Percentiles rank a stretch among this genome's conserved stretches.
Conservation (phyloP, 2,888 invertebrate species). For the Tipula vernalis region DNA sequence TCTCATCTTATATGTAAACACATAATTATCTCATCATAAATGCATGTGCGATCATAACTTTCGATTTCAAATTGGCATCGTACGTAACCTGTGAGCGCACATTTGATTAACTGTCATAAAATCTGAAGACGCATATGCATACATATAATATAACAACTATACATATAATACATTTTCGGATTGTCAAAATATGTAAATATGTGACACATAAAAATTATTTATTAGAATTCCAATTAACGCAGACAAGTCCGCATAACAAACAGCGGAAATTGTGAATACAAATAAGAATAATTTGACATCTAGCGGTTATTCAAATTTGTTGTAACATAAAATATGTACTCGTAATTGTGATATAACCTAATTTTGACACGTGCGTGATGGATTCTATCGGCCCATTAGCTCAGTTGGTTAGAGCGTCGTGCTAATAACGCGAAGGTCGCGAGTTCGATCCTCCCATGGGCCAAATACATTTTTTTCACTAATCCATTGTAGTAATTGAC, state of each 20-base stretch:
- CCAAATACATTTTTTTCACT: constrained; percentile 11
- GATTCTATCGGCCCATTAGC: constrained; percentile 14
- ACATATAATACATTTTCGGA: not conserved
- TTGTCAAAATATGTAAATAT: not conserved
- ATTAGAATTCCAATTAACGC: not conserved
- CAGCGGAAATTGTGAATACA: not conserved
- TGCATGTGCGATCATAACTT: not conserved
- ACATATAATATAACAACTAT: not conserved
- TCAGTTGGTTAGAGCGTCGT: constrained; percentile 16
- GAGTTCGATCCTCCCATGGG: constrained; percentile 19
- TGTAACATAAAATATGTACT: not conserved
- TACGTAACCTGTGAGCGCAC: not conserved
- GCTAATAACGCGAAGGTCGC: constrained; percentile 18
- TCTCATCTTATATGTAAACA: not conserved
- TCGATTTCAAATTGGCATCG: not conserved
- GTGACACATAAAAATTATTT: not conserved
- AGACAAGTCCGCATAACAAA: not conserved
- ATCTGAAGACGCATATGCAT: not conserved
- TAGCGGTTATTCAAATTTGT: not conserved
- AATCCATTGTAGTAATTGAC: not conserved
- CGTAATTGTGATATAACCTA: not conserved
- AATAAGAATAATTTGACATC: not conserved
- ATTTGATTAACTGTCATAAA: not conserved
- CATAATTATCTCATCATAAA: no score
- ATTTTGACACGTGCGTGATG: not conserved